Evolutionary conservation across 2,888 invertebrate genomes (phyloP), one percentile per base, ranked within the genome.

Genomic region (Hipparchia sbordonii): DNA sequence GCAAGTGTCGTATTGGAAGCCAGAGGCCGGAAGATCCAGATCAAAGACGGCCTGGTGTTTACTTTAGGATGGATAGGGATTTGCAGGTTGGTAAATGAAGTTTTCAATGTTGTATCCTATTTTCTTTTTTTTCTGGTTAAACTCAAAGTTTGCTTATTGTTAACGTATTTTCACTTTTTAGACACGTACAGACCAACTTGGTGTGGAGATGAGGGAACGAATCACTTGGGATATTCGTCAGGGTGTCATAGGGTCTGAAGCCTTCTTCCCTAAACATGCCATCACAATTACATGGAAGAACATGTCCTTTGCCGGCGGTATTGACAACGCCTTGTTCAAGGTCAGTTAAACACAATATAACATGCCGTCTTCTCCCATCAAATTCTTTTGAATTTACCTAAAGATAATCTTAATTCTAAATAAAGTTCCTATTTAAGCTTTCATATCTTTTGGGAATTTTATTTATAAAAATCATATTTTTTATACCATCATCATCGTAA

Each of bases 261-360:
- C 97, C 2, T 99, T 99, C 90, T 95, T 96, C 78, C 98, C 99
- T 0, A 98, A 98, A 85, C 98, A 98, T 84, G 97, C 96, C 3
- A 93, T 98, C 73, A 97, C 98, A 75, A 95, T 97, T 71, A 99
- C 99, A 0, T 99, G 99, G 99, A 98, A 98, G 88, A 99, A 99
- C 89, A 96, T 99, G 90, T 97, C 98, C 0, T 98, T 98, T 86
- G 96, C 97, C 83, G 98, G 98, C 69, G 98, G 98, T 78, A 97
- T 97, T 80, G 96, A 96, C 77, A 96, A 96, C 86, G 95, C 97
- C 0, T 89, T 97, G n/a, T 96, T 93, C 84, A 95, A 91, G 92
- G 96, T 96, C 85, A 90, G 94, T 88, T 70, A 8, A 46, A 33
- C 23, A 23, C 23, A 54, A n/a, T n/a, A 6, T 0, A n/a, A 54